Base-by-base conservation (phyloP, 1,140 invertebrate genomes). In the Helicoverpa zea region DNA sequence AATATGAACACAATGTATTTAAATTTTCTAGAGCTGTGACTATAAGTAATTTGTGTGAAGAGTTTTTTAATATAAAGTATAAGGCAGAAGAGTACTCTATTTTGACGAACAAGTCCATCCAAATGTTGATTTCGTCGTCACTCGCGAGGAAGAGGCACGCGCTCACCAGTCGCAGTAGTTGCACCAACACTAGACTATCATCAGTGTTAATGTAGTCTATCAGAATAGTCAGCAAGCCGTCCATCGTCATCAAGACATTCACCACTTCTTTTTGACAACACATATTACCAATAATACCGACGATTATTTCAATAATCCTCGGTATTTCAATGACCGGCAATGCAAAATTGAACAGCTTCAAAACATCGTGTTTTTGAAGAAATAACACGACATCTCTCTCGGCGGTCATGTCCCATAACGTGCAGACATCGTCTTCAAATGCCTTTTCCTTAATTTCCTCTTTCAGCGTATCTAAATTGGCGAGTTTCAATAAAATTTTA, bases 401-500 rank as follows among this genome's bases (percentile, higher is more conserved):
- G 0, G 96, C 91, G 11, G 97, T 97, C 97, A 98, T 97, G 83
- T 98, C 97, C 97, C 97, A 98, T 1, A 98, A 87, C 23, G 96
- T 96, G 86, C 97, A 97, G 5, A 98, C 91, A 80, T 97, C 96
- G 14, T 96, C 95, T 95, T 98, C 97, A 23, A 97, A 88, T 5
- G 95, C 89, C 66, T 96, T 91, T 54, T 95, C 93, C 88, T 95
- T 94, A 58, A 94, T 84, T 84, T 95, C 91, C 83, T 96, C 93
- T 82, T 95, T 90, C 3, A 94, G 85, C 13, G 95, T 87, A 16
- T 94, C 90, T 80, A 95, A 85, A 86, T 96, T 93, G 0, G 92
- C 94, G 43, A 97, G 89, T 88, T 95, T 94, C 74, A 97, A 83
- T 12, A 98, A 89, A 56, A 96, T 96, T 87, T 96, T 96, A 4